Evolutionary conservation across 2,888 invertebrate species (phyloP), one percentile per base, ranked within the genome.

Genomic region (Ligdia adustata): DNA sequence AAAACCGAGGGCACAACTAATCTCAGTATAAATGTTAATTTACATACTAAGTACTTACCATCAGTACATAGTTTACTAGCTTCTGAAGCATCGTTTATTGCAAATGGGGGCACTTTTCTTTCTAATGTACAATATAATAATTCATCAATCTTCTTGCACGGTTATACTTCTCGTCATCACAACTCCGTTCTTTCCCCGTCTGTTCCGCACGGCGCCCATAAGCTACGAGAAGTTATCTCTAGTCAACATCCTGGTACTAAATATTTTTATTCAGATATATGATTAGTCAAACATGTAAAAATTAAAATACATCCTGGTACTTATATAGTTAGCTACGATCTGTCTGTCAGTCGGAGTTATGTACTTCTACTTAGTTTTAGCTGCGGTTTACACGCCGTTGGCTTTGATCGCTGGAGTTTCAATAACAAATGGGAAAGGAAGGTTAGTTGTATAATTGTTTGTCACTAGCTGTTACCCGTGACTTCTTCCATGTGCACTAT

Each of bases 331-430:
- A 49, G 95, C 95, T 0, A 95, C 97, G 0, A 88, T 93, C 0
- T 85, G 97, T 40, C 92, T 96, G 62, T 93, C 96, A 12, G 90
- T 97, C n/a, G 94, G 97, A 0, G 94, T 98, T 91, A 94, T 97
- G 53, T 98, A 98, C 84, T 97, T 97, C 70, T 95, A 98, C 0
- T 91, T 97, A 60, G 89, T 95, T 41, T 77, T 95, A 16, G 95
- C 95, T 0, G 87, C 93, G 0, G 57, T 95, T 1, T 95, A 94
- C 62, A 93, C 95, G 4, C 98, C 98, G 1, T 73, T 95, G 4
- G 93, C 94, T 2, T 79, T 96, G 53, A 69, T 81, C 1, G 73
- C 72, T 5, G 71, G 60, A 3, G 67, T 70, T 1, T 57, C 57
- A 9, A 43, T 50, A 29, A 50, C 35, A 14, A 61, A 44, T 0